Conservation (phyloP, 1,140 invertebrate species). For the Caerostris extrusa region DNA sequence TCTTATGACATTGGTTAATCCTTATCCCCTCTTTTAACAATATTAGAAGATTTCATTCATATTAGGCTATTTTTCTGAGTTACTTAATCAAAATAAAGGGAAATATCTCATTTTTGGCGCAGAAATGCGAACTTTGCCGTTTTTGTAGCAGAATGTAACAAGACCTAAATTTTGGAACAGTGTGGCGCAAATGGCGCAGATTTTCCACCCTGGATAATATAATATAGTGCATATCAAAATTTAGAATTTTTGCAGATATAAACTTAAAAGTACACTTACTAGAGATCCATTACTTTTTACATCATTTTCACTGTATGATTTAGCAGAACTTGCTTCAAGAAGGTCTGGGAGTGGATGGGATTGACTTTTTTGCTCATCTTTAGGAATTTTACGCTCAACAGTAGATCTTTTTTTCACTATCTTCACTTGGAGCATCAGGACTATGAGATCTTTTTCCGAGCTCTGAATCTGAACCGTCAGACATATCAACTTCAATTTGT, state of each 20-base stretch:
- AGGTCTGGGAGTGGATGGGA: slow-evolving; percentile 68
- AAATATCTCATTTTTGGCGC: no score
- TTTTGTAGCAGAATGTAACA: no score
- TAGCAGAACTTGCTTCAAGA: slow-evolving; percentile 71
- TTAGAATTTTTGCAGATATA: not conserved
- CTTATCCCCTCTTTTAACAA: no score
- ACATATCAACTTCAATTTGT: slow-evolving; percentile 85
- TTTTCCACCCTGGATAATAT: no score
- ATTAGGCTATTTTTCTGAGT: no score
- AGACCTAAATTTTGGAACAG: no score
- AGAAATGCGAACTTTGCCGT: no score
- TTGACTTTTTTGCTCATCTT: slow-evolving; percentile 76
- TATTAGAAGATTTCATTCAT: no score
- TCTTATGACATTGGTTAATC: no score
- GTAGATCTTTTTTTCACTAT: slow-evolving; percentile 87
- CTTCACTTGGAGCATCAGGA: slow-evolving; percentile 88
- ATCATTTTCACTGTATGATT: slow-evolving; percentile 68
- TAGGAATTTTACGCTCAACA: slow-evolving; percentile 72
- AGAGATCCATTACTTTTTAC: slow-evolving; percentile 56
- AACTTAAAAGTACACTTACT: slow-evolving; percentile 21
- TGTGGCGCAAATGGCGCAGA: no score
- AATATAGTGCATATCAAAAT: not conserved
- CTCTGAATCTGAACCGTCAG: slow-evolving; percentile 85
- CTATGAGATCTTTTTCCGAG: slow-evolving; percentile 83
- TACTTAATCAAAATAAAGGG: no score